Evolutionary conservation across 1,140 invertebrate species (phyloP).

Genomic region (Physella acuta): DNA sequence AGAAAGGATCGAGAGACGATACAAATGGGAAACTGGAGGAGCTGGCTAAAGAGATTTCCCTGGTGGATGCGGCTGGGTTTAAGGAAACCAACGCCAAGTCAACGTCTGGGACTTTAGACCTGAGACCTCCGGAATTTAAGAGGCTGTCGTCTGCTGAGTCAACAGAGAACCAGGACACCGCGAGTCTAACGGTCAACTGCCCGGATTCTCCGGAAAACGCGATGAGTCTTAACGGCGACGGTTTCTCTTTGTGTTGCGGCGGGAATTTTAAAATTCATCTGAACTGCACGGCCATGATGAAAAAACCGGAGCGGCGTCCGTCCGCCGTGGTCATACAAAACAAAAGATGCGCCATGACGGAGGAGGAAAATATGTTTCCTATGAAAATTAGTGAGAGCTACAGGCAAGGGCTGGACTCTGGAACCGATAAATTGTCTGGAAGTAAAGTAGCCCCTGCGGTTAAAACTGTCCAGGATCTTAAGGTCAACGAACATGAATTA

Average conservation of each 20-base stretch:
- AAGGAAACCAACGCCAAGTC: not conserved
- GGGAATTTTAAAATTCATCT: constrained; percentile 21
- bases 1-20: not conserved
- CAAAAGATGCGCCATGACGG: constrained; percentile 25
- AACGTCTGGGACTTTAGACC: not conserved
- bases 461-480: not conserved
- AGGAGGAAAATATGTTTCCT: constrained; percentile 25
- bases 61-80: constrained; percentile 4
- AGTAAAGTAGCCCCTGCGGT: not conserved
- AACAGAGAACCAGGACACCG: not conserved
- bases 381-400: constrained; percentile 11
- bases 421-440: not conserved
- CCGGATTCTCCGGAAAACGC: constrained; percentile 22
- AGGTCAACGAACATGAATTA: constrained; percentile 18
- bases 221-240: not conserved
- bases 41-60: constrained; percentile 6
- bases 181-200: constrained; percentile 19
- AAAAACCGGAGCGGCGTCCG: constrained; percentile 20
- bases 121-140: not conserved
- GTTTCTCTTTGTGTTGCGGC: constrained; percentile 19
- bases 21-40: constrained; percentile 13
- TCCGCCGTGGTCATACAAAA: constrained; percentile 19
- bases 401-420: not conserved
- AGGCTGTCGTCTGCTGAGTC: constrained; percentile 5
- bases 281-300: constrained; percentile 25